Evolutionary conservation across 2,113 vertebrate genomes (phyloP), one percentile per base, ranked within the genome.

Genomic region (Tiliqua scincoides): DNA sequence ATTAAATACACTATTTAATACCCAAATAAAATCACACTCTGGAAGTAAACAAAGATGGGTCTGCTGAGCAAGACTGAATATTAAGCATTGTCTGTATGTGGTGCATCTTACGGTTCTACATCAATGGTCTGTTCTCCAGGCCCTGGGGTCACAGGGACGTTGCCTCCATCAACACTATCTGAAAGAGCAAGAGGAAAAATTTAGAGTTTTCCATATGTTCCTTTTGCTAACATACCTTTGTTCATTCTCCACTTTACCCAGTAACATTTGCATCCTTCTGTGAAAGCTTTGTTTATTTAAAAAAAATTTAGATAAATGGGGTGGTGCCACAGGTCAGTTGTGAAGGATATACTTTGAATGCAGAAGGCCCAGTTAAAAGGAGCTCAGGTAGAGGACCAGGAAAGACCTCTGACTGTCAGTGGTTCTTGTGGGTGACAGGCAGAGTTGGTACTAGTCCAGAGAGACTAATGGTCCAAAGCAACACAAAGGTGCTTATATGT

Each of bases 31-130:
- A 8, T 32, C 57, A 74, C 0, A 0, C 0, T 0, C 32, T 89
- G 32, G 52, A 79, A 48, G 72, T 1, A n/a, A 71, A 8, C 59
- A 15, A 83, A 27, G 68, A 15, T 59, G 68, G 40, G 23, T 18
- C 27, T 17, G 37, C 90, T 27, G 43, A 48, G 25, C 3, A 78
- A 59, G 68, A 76, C 9, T 82, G 23, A 20, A 74, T 86, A 85
- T 85, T 43, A 0, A 0, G 43, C 15, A 17, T 83, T 70, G 90
- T 23, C 21, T 75, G 20, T 73, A 27, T 18, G 8, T 75, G 90
- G 94, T 94, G n/a, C n/a, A n/a, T 54, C 98, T 98, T 97, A 98
- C 98, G 98, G 98, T 96, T 98, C 96, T 83, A 96, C 91, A 62
- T 96, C 96, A 89, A 97, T 92, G n/a, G 95, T 95, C 93, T 97